Percentiles rank a stretch among this genome's conserved stretches.
Conservation (phyloP, 2,888 invertebrate species). For the Ectropis crepuscularia region DNA sequence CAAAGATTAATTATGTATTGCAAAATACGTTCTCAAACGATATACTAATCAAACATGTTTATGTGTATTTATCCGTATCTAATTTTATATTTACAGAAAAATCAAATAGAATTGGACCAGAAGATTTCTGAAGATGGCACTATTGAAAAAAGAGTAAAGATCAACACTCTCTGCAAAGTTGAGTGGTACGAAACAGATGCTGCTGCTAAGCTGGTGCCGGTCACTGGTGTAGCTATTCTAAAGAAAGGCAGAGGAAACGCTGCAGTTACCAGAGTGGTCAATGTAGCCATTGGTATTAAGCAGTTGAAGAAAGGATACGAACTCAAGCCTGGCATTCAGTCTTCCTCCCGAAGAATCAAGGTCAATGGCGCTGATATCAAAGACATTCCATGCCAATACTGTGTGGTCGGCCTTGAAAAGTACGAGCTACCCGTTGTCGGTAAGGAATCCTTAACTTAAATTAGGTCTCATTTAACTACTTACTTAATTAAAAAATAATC, state of each 20-base stretch:
- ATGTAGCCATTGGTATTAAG: constrained; percentile 84
- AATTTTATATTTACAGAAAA: constrained; percentile 64
- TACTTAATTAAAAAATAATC: too few relatives aligned
- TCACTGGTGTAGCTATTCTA: constrained; percentile 85
- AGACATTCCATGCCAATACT: constrained; percentile 88
- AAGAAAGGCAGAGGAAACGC: constrained; percentile 82
- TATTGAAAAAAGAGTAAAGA: constrained; percentile 86
- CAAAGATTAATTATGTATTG: too few relatives aligned
- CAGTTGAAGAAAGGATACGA: constrained; percentile 84
- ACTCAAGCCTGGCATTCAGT: constrained; percentile 87
- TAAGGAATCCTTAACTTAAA: constrained; percentile 60
- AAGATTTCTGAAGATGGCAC: constrained; percentile 71
- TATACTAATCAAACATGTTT: too few relatives aligned
- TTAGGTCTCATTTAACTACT: too few relatives aligned
- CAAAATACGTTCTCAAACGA: too few relatives aligned
- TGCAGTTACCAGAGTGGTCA: constrained; percentile 80
- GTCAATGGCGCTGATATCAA: constrained; percentile 86
- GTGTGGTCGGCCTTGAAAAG: constrained; percentile 86
- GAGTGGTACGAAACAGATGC: constrained; percentile 88
- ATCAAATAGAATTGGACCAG: constrained; percentile 78
- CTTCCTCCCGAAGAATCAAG: constrained; percentile 85
- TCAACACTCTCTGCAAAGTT: constrained; percentile 87
- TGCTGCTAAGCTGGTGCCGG: constrained; percentile 84
- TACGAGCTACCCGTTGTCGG: constrained; percentile 89
- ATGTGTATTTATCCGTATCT: not conserved